Evolutionary conservation across 2,888 invertebrate genomes (phyloP).

Genomic region (Adelognathus sp.): DNA sequence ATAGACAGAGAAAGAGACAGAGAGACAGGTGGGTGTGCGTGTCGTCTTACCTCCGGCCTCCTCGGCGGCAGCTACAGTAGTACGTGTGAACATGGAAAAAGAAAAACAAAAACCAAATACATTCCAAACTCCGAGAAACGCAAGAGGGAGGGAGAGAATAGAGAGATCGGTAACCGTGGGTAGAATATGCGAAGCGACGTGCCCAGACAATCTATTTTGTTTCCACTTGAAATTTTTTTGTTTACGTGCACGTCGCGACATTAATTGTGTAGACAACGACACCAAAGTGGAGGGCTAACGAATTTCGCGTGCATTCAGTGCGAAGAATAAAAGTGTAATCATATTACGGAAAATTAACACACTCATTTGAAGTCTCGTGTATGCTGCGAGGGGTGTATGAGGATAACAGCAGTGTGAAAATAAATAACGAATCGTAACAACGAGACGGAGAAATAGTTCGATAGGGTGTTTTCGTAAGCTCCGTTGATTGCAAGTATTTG

Average conservation of each 20-base stretch:
- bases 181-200: slow-evolving; percentile 5
- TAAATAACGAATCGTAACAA: slow-evolving; percentile 60
- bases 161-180: slow-evolving; percentile 36
- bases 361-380: slow-evolving; percentile 19
- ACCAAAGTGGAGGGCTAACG: slow-evolving; percentile 59
- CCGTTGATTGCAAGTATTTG: slow-evolving; percentile 13
- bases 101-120: slow-evolving; percentile 82
- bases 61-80: slow-evolving; percentile 89
- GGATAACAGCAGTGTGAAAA: slow-evolving; percentile 59
- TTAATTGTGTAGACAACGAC: slow-evolving; percentile 54
- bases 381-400: slow-evolving; percentile 48
- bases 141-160: slow-evolving; percentile 47
- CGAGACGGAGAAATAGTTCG: slow-evolving; percentile 45
- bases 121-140: slow-evolving; percentile 72
- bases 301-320: slow-evolving; percentile 64
- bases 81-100: slow-evolving; percentile 84
- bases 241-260: slow-evolving; percentile 63
- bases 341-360: slow-evolving; percentile 21
- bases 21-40: slow-evolving; percentile 61
- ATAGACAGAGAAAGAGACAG: slow-evolving; percentile 9
- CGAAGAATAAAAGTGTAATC: slow-evolving; percentile 67
- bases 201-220: slow-evolving; percentile 21
- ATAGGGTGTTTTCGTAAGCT: slow-evolving; percentile 18
- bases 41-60: slow-evolving; percentile 92
- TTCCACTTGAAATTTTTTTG: not conserved